Conservation (phyloP, 2,797 vertebrate species). For the Neopelma chrysocephalum region DNA sequence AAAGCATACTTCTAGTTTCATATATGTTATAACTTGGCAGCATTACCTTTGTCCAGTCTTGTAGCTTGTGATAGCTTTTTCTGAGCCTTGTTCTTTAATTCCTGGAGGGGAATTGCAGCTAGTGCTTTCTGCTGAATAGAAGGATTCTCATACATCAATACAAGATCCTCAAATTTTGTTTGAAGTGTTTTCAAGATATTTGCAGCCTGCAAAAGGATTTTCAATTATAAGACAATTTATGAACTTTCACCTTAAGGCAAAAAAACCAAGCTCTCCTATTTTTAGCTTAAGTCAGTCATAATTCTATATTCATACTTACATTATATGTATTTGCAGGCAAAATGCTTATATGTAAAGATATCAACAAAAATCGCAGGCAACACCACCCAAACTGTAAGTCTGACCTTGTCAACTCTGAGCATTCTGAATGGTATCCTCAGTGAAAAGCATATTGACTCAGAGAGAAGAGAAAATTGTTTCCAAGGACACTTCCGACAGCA, state of each 20-base stretch:
- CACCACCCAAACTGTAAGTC: not conserved
- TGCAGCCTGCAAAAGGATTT: slow-evolving; percentile 72
- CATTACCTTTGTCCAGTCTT: slow-evolving; percentile 85
- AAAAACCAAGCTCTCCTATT: not conserved
- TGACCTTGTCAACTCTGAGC: not conserved
- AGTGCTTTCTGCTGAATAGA: slow-evolving; percentile 87
- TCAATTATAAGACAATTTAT: not conserved
- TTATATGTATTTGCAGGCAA: not conserved
- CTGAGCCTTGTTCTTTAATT: slow-evolving; percentile 79
- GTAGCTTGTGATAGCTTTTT: slow-evolving; percentile 80
- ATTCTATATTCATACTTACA: not conserved
- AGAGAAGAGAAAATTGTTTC: not conserved
- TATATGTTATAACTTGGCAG: not conserved
- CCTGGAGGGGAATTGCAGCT: slow-evolving; percentile 80
- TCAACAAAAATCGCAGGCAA: not conserved
- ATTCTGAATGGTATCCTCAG: not conserved
- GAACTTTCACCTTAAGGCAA: not conserved
- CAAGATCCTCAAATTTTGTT: slow-evolving; percentile 84
- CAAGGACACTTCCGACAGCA: not conserved
- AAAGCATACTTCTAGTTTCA: not conserved
- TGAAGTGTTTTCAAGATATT: slow-evolving; percentile 84
- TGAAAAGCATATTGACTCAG: not conserved
- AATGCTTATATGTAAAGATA: not conserved
- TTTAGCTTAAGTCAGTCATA: not conserved
- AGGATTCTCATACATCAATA: slow-evolving; percentile 86